Percentiles rank a stretch among this genome's conserved stretches.
These are phyloP conservation scores for Chesias legatella DNA, from an alignment of 2,888 invertebrate genomes.

Conservation along the genomic window DNA sequence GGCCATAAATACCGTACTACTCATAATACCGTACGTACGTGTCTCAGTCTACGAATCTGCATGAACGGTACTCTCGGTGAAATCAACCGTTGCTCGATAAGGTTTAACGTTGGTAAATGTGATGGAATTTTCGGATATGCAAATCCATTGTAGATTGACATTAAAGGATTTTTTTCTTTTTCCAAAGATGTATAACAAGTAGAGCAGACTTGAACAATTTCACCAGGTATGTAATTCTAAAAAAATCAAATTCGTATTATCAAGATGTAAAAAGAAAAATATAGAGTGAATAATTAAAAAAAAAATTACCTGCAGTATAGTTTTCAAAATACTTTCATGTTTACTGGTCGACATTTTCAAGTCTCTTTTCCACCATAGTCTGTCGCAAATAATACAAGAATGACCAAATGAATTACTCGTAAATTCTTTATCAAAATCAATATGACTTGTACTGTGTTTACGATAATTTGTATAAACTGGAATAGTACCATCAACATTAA, in stretches of 20 bases:
- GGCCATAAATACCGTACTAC: constrained; percentile 34
- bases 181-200: constrained; percentile 27
- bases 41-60: constrained; percentile 37
- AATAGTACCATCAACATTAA: constrained; percentile 34
- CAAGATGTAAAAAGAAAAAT: constrained; percentile 12
- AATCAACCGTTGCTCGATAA: constrained; percentile 31
- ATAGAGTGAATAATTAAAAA: too few species aligned
- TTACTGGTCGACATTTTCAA: constrained; percentile 27
- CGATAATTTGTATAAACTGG: constrained; percentile 33
- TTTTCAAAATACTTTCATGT: constrained; percentile 29
- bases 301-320: constrained; percentile 28
- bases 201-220: constrained; percentile 27
- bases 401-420: constrained; percentile 29
- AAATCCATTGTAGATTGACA: constrained; percentile 34
- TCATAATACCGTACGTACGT: constrained; percentile 34
- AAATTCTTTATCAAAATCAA: constrained; percentile 31
- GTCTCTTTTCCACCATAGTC: constrained; percentile 29
- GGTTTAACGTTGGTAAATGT: constrained; percentile 31
- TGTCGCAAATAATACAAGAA: constrained; percentile 32
- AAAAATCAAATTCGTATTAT: constrained; percentile 3
- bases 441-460: constrained; percentile 29
- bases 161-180: constrained; percentile 22
- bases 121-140: constrained; percentile 33
- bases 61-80: constrained; percentile 37
- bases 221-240: constrained; percentile 20